These are phyloP conservation scores for Thera obeliscata DNA, from an alignment of 2,888 invertebrate genomes.

Conservation along the genomic window DNA sequence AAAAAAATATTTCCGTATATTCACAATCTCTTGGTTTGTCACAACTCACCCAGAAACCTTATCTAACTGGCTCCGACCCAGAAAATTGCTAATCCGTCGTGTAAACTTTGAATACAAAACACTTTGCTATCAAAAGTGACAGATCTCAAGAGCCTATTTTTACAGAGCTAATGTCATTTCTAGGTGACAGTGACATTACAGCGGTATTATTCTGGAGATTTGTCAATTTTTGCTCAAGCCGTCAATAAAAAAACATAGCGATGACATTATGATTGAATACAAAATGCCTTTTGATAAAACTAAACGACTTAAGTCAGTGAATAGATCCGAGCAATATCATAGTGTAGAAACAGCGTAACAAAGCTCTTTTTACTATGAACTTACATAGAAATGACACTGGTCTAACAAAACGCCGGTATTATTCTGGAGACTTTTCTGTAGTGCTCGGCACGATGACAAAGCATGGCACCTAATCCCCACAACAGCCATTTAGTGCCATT, in stretches of 20 bases:
- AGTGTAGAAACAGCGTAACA: not conserved
- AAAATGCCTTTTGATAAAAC: not conserved
- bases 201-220: constrained; percentile 46
- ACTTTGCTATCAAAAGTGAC: constrained; percentile 72
- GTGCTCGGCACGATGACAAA: constrained; percentile 67
- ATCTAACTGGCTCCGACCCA: constrained; percentile 56
- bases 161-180: constrained; percentile 57
- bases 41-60: constrained; percentile 32
- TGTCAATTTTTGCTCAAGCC: not conserved
- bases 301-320: not conserved
- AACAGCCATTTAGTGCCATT: constrained; percentile 81
- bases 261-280: constrained; percentile 5
- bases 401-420: constrained; percentile 22
- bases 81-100: constrained; percentile 68
- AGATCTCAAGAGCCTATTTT: constrained; percentile 72
- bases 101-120: constrained; percentile 66
- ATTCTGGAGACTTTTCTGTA: constrained; percentile 52
- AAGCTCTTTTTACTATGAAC: constrained; percentile 3
- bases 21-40: not conserved
- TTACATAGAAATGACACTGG: not conserved
- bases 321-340: not conserved
- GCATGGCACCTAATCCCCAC: constrained; percentile 77
- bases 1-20: no score
- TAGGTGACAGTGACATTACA: constrained; percentile 43
- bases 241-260: not conserved